Conservation (phyloP, 2,888 invertebrate species). For the Tortrix viridana region DNA sequence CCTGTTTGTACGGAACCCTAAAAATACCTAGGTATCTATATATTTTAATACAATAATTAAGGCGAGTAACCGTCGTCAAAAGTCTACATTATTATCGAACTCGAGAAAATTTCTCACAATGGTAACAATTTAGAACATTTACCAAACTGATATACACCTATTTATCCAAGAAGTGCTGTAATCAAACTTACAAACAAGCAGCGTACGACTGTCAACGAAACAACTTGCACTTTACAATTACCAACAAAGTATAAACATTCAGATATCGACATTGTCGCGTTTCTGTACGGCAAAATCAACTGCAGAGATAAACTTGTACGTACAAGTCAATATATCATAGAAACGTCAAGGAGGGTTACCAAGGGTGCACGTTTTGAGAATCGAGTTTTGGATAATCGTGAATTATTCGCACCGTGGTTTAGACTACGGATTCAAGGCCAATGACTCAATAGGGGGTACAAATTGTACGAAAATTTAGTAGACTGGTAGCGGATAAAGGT, state of each 20-base stretch:
- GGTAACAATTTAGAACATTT: not conserved
- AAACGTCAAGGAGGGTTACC: constrained; percentile 49
- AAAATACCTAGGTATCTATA: too few relatives aligned
- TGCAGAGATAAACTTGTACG: constrained; percentile 40
- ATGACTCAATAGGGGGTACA: not conserved
- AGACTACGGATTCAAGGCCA: constrained; percentile 18
- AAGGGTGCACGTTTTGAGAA: constrained; percentile 44
- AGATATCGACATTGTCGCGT: constrained; percentile 40
- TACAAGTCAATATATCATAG: constrained; percentile 66
- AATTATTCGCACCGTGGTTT: constrained; percentile 30
- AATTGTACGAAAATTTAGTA: too few relatives aligned
- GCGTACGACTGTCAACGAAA: constrained; percentile 55
- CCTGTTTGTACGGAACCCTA: too few relatives aligned
- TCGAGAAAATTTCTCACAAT: not conserved
- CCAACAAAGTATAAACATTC: constrained; percentile 25
- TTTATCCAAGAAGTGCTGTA: constrained; percentile 37
- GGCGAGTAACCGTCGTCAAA: too few relatives aligned
- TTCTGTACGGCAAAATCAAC: constrained; percentile 27
- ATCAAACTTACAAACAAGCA: constrained; percentile 61
- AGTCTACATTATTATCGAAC: too few relatives aligned
- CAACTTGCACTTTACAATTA: constrained; percentile 40
- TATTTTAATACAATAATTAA: too few relatives aligned
- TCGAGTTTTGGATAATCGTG: constrained; percentile 29
- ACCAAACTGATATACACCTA: not conserved
- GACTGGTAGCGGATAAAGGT: too few relatives aligned